These are phyloP conservation scores for Phenganax stokvisi DNA, from an alignment of 92 coral and sea anemone genomes.

Conservation along the genomic window DNA sequence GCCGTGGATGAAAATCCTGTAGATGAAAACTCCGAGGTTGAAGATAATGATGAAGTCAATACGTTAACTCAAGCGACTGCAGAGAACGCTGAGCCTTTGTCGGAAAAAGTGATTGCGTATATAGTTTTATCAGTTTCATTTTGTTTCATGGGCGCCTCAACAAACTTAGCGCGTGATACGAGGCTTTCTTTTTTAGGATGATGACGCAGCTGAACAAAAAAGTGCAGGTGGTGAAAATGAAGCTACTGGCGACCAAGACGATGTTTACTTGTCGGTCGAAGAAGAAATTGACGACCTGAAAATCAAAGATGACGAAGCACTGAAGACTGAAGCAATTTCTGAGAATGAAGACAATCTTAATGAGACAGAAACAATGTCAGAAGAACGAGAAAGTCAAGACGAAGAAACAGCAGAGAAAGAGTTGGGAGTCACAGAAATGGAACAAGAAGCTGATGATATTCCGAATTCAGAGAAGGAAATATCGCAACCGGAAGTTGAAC, in stretches of 20 bases:
- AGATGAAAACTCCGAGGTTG: not conserved
- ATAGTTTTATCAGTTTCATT: too few relatives aligned
- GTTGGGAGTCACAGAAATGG: not conserved
- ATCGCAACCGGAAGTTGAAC: not conserved
- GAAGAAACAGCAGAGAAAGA: not conserved
- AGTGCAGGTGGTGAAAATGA: not conserved
- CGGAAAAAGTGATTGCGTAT: not conserved
- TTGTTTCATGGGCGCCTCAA: not conserved
- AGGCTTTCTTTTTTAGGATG: not conserved
- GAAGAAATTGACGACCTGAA: not conserved
- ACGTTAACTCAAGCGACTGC: not conserved
- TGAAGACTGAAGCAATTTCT: not conserved
- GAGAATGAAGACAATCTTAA: not conserved
- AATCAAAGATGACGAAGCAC: not conserved
- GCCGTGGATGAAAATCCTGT: conserved; percentile 9
- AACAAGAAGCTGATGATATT: not conserved
- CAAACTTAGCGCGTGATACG: not conserved
- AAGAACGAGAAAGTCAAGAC: not conserved
- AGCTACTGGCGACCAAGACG: not conserved
- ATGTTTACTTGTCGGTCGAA: not conserved
- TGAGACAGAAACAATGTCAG: not conserved
- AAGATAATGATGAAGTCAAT: not conserved
- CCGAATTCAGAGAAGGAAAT: not conserved
- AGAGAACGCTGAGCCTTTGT: not conserved
- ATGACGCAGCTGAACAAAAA: not conserved